Percentiles rank a stretch among this genome's conserved stretches.
Evolutionary conservation across 1,140 invertebrate genomes (phyloP).

Genomic region (Megalopta genalis): DNA sequence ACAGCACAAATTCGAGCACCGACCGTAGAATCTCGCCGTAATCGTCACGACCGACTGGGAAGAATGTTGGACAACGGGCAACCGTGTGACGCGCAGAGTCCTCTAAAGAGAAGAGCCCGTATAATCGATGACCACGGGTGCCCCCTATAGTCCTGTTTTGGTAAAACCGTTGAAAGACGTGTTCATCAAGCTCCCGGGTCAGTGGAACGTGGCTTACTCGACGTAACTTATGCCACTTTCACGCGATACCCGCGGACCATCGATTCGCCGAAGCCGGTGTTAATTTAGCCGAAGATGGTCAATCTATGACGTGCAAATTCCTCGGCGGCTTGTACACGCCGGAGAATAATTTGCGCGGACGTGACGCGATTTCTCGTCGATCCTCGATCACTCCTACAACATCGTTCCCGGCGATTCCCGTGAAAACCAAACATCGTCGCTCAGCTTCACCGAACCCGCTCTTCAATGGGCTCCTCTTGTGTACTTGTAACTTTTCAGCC

Average conservation of each 20-base stretch:
- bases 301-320: constrained; percentile 39
- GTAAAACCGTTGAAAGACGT: constrained; percentile 51
- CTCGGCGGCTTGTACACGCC: constrained; percentile 23
- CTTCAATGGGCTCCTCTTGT: too few relatives aligned
- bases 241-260: constrained; percentile 38
- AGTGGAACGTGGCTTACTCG: constrained; percentile 52
- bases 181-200: constrained; percentile 51
- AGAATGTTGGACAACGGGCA: neutral
- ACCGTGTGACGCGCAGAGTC: neutral
- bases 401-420: too few relatives aligned
- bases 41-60: neutral
- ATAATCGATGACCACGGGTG: constrained; percentile 45
- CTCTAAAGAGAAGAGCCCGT: neutral
- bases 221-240: constrained; percentile 58
- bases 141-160: constrained; percentile 37
- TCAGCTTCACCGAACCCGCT: neutral
- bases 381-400: neutral
- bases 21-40: neutral
- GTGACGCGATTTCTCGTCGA: constrained; percentile 11
- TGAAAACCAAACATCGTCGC: too few relatives aligned
- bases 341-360: constrained; percentile 26
- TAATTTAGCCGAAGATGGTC: constrained; percentile 54
- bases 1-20: neutral
- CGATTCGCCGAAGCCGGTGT: constrained; percentile 40
- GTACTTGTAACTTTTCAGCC: too few relatives aligned